A percentile compares a stretch with the other conserved stretches of the same genome.
Conservation (phyloP, 1,140 invertebrate genomes). For the Aradophagus sp. region DNA sequence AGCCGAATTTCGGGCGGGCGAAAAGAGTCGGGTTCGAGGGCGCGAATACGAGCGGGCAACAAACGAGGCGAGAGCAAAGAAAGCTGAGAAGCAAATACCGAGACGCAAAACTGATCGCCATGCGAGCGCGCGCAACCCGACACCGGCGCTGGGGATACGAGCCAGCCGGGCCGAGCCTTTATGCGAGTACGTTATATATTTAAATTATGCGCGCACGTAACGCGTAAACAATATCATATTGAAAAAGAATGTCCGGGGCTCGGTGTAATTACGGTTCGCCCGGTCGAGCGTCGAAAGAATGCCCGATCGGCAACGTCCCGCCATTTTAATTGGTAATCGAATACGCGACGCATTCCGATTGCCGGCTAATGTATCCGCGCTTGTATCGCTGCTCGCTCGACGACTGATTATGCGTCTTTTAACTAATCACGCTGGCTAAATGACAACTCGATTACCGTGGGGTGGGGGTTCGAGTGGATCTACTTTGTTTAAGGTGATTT, state of each 20-base stretch:
- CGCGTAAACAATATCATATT: constrained; percentile 52
- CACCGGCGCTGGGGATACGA: constrained; percentile 50
- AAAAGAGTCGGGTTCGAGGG: constrained; percentile 52
- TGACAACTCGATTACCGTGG: no score
- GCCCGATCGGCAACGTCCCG: no score
- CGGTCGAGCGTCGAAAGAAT: no score
- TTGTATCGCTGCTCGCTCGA: no score
- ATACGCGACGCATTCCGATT: no score
- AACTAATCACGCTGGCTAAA: no score
- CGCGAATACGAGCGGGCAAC: constrained; percentile 51
- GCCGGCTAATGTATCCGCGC: no score
- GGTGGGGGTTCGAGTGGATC: no score
- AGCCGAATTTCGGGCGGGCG: constrained; percentile 52
- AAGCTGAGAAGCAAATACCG: constrained; percentile 60
- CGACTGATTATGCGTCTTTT: no score
- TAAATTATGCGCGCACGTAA: constrained; percentile 41
- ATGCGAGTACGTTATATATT: constrained; percentile 55
- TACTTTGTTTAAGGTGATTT: no score
- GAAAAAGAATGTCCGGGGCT: constrained; percentile 45
- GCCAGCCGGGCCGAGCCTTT: constrained; percentile 53
- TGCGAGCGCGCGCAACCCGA: constrained; percentile 58
- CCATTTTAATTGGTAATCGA: no score
- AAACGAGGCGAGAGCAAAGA: constrained; percentile 58
- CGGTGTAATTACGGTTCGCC: constrained; percentile 22
- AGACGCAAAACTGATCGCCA: constrained; percentile 61